Evolutionary conservation across 2,888 invertebrate species (phyloP).

Genomic region (Tridacna crocea): DNA sequence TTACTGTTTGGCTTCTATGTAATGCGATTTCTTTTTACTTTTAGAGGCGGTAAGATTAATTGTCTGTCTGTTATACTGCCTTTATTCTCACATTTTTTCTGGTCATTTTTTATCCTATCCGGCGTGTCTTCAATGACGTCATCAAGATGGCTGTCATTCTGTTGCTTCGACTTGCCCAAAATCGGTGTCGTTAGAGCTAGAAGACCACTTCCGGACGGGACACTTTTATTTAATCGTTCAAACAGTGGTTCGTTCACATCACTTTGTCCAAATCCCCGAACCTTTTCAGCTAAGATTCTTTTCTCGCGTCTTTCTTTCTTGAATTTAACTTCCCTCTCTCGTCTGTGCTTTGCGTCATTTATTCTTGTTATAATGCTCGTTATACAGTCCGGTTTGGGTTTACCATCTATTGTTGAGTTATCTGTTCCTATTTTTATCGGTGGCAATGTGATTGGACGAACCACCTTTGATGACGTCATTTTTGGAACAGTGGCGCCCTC

Average conservation of each 20-base stretch:
- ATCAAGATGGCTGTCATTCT: background rate
- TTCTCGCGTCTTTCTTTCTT: conserved; percentile 49
- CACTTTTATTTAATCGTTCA: background rate
- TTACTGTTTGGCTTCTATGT: background rate
- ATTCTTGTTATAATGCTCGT: conserved; percentile 42
- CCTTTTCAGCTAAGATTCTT: conserved; percentile 47
- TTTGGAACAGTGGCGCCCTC: conserved; percentile 11
- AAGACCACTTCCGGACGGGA: background rate
- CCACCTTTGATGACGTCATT: background rate
- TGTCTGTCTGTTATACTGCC: background rate
- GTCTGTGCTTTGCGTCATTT: conserved; percentile 39
- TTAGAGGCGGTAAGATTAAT: conserved; percentile 9
- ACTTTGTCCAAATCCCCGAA: conserved; percentile 17
- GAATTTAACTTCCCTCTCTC: conserved; percentile 38
- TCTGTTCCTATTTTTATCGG: conserved; percentile 53
- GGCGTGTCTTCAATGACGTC: background rate
- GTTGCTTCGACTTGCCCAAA: background rate
- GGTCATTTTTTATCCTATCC: background rate
- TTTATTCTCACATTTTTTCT: background rate
- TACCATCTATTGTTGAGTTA: conserved; percentile 9
- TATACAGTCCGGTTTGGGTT: conserved; percentile 41
- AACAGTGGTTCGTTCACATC: background rate
- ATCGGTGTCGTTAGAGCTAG: conserved; percentile 9
- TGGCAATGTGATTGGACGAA: conserved; percentile 57
- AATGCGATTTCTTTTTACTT: background rate